Base-by-base conservation (phyloP, 2,888 invertebrate species). In the Agrilus cyanescens region DNA sequence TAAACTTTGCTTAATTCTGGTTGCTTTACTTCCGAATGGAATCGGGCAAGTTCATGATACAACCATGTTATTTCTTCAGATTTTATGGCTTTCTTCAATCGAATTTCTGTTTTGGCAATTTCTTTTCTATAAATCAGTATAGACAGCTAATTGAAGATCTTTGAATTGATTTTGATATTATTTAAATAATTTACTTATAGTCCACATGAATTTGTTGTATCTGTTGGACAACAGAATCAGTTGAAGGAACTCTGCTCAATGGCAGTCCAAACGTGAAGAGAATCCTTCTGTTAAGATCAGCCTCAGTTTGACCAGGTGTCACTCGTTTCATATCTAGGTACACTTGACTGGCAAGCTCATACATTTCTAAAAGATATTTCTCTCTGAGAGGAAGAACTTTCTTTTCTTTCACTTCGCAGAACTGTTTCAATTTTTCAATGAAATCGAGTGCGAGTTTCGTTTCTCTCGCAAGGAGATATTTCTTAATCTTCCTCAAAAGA, bases 21-120 rank as follows among this genome's bases (percentile, higher is more conserved):
- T 32, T 68, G 63, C 32, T 60, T 61, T 2, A 62, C 51, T 43
- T 69, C 65, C 4, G 63, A 55, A 43, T 66, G 57, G 44, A 63
- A 63, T 44, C 66, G 61, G 6, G 65, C 59, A 10, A 72, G 54
- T 49, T 73, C 72, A 48, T 72, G 69, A 47, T 65, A 70, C 18
- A 72, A 46, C 70, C 71, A 68, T 12, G 66, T 58, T 4, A 69
- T 53, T 54, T 73, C 72, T n/a, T 66, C 53, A 0, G 64, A 55
- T 30, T 48, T 50, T 18, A 51, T 51, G 2, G 63, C 60, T 20
- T 52, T 51, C 33, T 51, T 50, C 5, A 67, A 43, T 2, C 65
- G 55, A 25, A 55, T 51, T 42, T 61, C 59, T 41, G 57, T 60
- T 10, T 56, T 43, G 5, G 35, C 14, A 35, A 65, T 56, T 46